These are phyloP conservation scores for Gorsachius goisagi DNA, from an alignment of 2,113 vertebrate genomes.

Conservation along the genomic window DNA sequence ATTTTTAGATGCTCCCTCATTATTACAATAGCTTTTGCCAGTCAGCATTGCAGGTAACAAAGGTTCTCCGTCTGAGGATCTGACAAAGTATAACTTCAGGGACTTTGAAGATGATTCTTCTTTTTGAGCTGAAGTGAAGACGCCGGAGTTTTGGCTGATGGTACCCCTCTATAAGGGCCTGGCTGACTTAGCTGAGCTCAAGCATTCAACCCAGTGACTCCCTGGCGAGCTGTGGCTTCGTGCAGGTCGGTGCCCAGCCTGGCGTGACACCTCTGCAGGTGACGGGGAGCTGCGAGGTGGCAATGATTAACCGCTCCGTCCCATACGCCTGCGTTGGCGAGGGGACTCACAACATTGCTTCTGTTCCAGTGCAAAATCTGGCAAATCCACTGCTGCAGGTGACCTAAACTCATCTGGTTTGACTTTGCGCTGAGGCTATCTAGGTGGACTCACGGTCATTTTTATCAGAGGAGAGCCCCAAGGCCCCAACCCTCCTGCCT, in stretches of 20 bases:
- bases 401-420: background rate
- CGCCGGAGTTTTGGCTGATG: background rate
- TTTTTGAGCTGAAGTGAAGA: background rate
- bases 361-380: background rate
- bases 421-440: background rate
- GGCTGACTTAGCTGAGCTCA: background rate
- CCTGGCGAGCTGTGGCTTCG: background rate
- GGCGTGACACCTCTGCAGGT: background rate
- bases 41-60: background rate
- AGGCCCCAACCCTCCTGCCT: background rate
- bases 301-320: background rate
- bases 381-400: background rate
- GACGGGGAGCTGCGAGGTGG: background rate
- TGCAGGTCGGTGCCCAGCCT: background rate
- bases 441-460: background rate
- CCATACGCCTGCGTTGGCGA: fast-evolving
- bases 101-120: background rate
- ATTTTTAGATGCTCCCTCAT: background rate
- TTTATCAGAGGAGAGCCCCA: background rate
- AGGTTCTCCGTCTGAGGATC: background rate
- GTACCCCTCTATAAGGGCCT: background rate
- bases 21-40: background rate
- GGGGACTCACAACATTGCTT: background rate
- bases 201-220: background rate
- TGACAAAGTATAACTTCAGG: background rate